phyloP scores from a whole-genome alignment of 1,140 invertebrate genomes.

The Aleiodes sp. region DNA sequence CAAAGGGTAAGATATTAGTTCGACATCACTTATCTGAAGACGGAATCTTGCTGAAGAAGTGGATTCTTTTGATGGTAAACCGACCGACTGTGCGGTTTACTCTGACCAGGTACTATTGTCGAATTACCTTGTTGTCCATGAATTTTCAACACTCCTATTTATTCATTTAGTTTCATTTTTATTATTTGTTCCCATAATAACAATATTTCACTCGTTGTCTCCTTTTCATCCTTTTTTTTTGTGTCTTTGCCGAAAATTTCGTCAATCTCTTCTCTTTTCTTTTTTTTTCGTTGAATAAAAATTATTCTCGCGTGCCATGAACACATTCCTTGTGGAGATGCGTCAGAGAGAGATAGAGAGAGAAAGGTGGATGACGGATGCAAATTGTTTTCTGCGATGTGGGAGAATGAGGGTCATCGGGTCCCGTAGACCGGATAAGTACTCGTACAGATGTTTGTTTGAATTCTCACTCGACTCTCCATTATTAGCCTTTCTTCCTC shows the following conservation, averaged over 20 bases:
- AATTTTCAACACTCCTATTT: constrained; percentile 1
- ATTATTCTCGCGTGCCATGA: constrained; percentile 20
- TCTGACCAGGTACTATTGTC: constrained; percentile 4
- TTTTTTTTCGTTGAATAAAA: constrained; percentile 13
- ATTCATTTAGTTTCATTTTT: not conserved
- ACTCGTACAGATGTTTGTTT: not conserved
- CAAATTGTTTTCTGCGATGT: constrained; percentile 25
- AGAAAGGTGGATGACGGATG: not conserved
- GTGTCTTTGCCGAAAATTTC: constrained; percentile 1
- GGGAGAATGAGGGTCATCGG: constrained; percentile 1
- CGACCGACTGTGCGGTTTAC: not conserved
- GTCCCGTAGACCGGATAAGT: constrained; percentile 27
- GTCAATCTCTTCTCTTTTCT: not conserved
- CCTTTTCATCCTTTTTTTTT: not conserved
- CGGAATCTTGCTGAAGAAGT: constrained; percentile 28
- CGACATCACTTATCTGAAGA: constrained; percentile 29
- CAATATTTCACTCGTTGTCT: not conserved
- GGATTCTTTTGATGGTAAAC: constrained; percentile 30
- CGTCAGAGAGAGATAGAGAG: not conserved
- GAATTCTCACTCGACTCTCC: not conserved
- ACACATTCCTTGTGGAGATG: constrained; percentile 7
- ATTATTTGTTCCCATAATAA: not conserved
- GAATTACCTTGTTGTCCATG: no score
- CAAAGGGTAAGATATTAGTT: constrained; percentile 34
- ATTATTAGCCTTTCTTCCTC: not conserved